phyloP scores from a whole-genome alignment of 92 coral and sea anemone species.

The Paramuricea clavata region DNA sequence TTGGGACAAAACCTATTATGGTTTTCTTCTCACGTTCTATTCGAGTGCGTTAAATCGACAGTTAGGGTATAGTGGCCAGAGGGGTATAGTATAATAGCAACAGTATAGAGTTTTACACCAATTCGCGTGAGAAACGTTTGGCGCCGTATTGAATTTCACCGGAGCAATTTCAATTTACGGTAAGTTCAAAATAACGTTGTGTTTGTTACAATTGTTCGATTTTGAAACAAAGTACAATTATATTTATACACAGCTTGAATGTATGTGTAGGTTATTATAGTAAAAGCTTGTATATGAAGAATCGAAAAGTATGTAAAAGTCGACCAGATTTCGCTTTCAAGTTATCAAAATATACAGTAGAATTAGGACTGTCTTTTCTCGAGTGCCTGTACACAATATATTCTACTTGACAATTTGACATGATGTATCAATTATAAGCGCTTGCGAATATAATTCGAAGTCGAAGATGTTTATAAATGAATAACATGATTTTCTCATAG shows the following conservation, averaged over 20 bases:
- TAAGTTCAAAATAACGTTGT: background rate
- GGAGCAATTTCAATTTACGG: background rate
- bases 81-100: background rate
- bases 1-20: conserved; percentile 2
- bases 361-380: background rate
- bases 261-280: background rate
- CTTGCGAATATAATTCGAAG: background rate
- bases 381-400: background rate
- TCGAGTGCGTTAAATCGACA: background rate
- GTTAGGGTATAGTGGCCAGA: too few species aligned
- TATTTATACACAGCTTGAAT: background rate
- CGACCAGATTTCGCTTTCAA: background rate
- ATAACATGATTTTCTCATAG: background rate
- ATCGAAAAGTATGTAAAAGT: background rate
- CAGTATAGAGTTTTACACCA: background rate
- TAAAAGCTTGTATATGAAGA: background rate
- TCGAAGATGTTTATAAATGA: too few species aligned
- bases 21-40: background rate
- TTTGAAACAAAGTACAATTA: background rate
- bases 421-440: background rate
- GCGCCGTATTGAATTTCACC: conserved; percentile 1
- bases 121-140: background rate
- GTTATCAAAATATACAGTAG: background rate
- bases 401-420: background rate
- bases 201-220: background rate